A percentile compares a stretch with the other conserved stretches of the same genome.
These are phyloP conservation scores for Drosophila asahinai DNA, from an alignment of 1,140 invertebrate species.

Conservation along the genomic window DNA sequence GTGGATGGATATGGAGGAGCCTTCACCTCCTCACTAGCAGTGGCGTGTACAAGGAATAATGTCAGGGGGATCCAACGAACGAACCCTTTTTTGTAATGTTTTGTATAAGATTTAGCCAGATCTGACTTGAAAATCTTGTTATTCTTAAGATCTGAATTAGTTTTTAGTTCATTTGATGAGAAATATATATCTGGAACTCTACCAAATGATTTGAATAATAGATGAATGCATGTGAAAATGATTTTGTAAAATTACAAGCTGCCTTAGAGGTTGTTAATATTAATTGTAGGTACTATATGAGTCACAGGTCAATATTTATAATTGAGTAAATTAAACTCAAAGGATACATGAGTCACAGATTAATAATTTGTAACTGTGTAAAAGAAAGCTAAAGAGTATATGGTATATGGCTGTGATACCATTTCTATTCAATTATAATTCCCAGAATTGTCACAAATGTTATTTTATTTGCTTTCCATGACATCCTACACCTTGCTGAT, in stretches of 20 bases:
- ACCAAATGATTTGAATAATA: background rate
- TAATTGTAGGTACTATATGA: too few species aligned
- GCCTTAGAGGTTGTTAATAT: too few species aligned
- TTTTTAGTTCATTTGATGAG: background rate
- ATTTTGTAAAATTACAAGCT: background rate
- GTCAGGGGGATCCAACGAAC: background rate
- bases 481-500: too few species aligned
- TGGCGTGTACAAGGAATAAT: background rate
- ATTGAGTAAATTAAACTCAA: too few species aligned
- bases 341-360: too few species aligned
- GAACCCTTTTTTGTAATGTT: background rate
- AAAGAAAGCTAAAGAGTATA: too few species aligned
- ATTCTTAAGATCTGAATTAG: background rate
- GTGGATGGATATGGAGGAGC: slow-evolving; percentile 2
- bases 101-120: background rate
- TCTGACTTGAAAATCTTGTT: background rate
- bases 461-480: too few species aligned
- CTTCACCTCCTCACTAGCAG: slow-evolving; percentile 17
- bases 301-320: too few species aligned
- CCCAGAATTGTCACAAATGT: too few species aligned
- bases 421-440: background rate
- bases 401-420: too few species aligned
- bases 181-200: background rate
- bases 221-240: too few species aligned
- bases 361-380: too few species aligned